A percentile compares a stretch with the other conserved stretches of the same genome.
phyloP scores from a whole-genome alignment of 2,113 vertebrate genomes.

The Triplophysa dalaica region DNA sequence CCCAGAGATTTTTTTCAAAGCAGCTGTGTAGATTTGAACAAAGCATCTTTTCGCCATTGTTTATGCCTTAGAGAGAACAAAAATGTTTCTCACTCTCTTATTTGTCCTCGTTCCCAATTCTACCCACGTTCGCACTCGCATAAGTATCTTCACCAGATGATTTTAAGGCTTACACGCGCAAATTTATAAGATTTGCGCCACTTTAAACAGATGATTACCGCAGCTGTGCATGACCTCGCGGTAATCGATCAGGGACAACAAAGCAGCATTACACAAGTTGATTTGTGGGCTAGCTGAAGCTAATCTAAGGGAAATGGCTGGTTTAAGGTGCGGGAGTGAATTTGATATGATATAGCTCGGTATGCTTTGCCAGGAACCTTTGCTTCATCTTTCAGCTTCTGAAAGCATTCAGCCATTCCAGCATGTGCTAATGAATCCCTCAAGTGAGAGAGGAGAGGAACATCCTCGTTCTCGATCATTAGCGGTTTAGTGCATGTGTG shows the following conservation, averaged over 20 bases:
- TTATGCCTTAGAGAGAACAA: neutral
- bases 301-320: conserved; percentile 52
- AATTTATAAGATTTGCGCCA: conserved; percentile 24
- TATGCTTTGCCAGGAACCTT: conserved; percentile 37
- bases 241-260: conserved; percentile 45
- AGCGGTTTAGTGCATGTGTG: conserved; percentile 25
- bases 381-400: conserved; percentile 37
- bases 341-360: conserved; percentile 47
- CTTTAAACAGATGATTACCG: conserved; percentile 17
- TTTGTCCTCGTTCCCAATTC: conserved; percentile 7
- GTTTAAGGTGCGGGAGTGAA: conserved; percentile 48
- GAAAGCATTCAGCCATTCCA: conserved; percentile 51
- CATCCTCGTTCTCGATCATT: conserved; percentile 8
- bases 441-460: conserved; percentile 2
- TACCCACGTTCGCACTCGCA: neutral
- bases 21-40: conserved; percentile 16
- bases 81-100: conserved; percentile 11
- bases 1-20: neutral
- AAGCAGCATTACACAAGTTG: conserved; percentile 48
- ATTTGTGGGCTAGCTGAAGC: conserved; percentile 43
- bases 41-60: neutral
- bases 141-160: conserved; percentile 8
- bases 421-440: conserved; percentile 51
- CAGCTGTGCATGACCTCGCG: neutral
- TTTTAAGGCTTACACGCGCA: neutral